These are phyloP conservation scores for Myathropa florea DNA, from an alignment of 2,888 invertebrate genomes.

Conservation along the genomic window DNA sequence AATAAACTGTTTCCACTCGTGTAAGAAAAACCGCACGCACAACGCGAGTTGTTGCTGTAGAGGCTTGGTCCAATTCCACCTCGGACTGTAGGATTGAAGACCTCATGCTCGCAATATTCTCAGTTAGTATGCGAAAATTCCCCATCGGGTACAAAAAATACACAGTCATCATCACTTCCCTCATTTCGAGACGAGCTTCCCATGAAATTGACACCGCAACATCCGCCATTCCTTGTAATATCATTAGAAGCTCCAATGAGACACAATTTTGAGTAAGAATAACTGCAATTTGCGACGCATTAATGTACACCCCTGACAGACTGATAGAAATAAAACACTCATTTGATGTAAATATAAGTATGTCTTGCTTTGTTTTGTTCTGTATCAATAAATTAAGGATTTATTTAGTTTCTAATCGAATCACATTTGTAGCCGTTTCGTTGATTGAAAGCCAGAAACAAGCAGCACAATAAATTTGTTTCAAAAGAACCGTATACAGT, in stretches of 20 bases:
- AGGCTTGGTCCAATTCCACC: no score
- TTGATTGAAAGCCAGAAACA: conserved; percentile 5
- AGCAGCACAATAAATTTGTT: conserved; percentile 76
- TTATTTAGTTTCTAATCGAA: background rate
- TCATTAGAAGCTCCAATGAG: conserved; percentile 15
- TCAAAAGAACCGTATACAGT: conserved; percentile 36
- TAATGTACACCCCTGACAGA: conserved; percentile 47
- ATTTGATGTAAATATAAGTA: conserved; percentile 42
- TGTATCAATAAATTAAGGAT: conserved; percentile 8
- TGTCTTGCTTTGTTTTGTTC: conserved; percentile 22
- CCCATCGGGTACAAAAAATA: background rate
- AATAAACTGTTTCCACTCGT: no score
- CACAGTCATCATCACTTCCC: no score
- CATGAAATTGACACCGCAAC: conserved; percentile 6
- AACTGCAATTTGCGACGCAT: conserved; percentile 74
- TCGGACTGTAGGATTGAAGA: no score
- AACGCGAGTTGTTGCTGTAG: no score
- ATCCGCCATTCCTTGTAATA: conserved; percentile 20
- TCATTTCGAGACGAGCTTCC: no score
- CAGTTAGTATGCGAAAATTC: background rate
- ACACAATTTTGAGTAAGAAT: conserved; percentile 26
- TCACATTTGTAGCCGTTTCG: background rate
- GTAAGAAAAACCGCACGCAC: no score
- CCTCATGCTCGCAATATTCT: background rate
- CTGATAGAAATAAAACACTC: conserved; percentile 65